Conservation (phyloP, 92 coral and sea anemone species). For the Zoanthus solanderi region DNA sequence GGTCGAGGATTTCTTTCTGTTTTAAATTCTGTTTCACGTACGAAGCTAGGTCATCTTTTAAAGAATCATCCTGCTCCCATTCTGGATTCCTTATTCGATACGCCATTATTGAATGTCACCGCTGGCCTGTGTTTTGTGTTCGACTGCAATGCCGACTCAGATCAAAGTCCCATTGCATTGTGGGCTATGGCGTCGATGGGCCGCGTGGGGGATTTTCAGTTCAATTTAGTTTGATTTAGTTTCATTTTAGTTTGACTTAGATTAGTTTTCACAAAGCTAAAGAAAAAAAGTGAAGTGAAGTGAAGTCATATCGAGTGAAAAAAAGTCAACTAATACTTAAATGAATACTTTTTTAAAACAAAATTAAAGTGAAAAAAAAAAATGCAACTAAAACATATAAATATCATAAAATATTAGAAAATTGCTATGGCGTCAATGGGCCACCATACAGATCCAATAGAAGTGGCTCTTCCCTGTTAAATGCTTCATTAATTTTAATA, state of each 20-base stretch:
- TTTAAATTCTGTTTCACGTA: conserved; percentile 12
- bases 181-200: neutral
- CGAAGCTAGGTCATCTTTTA: conserved; percentile 15
- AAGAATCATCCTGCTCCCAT: neutral
- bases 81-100: neutral
- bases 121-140: neutral
- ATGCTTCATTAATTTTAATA: no score
- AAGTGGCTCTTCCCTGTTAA: no score
- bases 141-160: neutral
- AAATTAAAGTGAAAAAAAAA: no score
- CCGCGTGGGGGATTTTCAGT: neutral
- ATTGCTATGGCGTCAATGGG: no score
- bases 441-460: no score
- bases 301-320: neutral
- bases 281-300: neutral
- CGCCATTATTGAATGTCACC: neutral
- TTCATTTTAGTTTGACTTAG: neutral
- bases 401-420: no score
- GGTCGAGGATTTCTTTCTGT: conserved; percentile 16
- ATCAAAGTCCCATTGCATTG: no score
- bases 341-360: no score
- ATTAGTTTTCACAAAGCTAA: neutral
- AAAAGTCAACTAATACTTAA: neutral
- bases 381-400: no score
- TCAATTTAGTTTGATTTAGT: neutral